phyloP scores from a whole-genome alignment of 2,113 vertebrate genomes.

The Tichodroma muraria region DNA sequence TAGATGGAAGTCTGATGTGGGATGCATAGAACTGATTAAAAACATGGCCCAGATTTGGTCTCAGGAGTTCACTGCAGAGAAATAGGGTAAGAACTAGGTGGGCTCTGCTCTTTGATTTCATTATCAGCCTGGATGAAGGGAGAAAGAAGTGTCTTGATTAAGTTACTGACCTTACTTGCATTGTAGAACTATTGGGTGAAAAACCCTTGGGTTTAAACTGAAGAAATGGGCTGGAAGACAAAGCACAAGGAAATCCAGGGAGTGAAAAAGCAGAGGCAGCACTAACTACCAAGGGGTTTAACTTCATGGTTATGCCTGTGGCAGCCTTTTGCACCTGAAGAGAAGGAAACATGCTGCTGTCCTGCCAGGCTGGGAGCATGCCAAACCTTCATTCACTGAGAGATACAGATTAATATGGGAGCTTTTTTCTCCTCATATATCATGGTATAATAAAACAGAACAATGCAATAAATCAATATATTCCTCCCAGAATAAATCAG shows the following conservation, averaged over 20 bases:
- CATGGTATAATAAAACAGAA: not conserved
- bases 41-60: not conserved
- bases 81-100: not conserved
- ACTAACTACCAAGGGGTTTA: not conserved
- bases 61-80: not conserved
- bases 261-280: not conserved
- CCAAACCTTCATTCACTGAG: not conserved
- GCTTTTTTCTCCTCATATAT: not conserved
- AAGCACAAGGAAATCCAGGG: not conserved
- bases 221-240: not conserved
- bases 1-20: not conserved
- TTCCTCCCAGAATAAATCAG: not conserved
- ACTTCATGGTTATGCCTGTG: rapidly evolving
- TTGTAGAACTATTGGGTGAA: not conserved
- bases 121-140: not conserved
- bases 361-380: not conserved
- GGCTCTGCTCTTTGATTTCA: not conserved
- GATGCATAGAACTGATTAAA: not conserved
- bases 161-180: not conserved
- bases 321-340: not conserved
- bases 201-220: not conserved
- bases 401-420: not conserved
- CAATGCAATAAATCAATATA: not conserved
- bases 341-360: not conserved
- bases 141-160: not conserved